Evolutionary conservation across 2,888 invertebrate genomes (phyloP).

Genomic region (Timandra comae): DNA sequence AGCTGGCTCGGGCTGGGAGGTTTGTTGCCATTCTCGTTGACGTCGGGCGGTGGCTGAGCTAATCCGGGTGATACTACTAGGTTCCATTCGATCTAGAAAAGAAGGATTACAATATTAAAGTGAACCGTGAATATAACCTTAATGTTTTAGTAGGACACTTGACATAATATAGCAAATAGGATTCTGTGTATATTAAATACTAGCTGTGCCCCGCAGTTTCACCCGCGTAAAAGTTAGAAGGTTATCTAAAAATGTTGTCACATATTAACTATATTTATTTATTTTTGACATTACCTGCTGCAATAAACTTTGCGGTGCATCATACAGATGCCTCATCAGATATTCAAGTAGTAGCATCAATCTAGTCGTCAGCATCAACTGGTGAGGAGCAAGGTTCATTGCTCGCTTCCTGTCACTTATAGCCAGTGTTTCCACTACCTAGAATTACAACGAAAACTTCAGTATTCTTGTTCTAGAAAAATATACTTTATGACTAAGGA

Average conservation of each 20-base stretch:
- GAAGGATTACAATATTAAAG: too few relatives aligned
- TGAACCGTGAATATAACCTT: too few relatives aligned
- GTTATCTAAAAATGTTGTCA: too few relatives aligned
- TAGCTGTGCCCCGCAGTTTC: too few relatives aligned
- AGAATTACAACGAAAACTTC: too few relatives aligned
- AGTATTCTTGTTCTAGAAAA: conserved; percentile 3
- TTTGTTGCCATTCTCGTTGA: conserved; percentile 37
- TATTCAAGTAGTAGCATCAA: conserved; percentile 93
- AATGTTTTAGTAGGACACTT: too few relatives aligned
- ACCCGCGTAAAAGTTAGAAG: too few relatives aligned
- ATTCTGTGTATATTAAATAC: too few relatives aligned
- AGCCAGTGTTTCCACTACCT: conserved; percentile 59
- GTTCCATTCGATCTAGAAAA: conserved; percentile 68
- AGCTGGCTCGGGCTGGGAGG: conserved; percentile 44
- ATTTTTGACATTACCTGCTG: too few relatives aligned
- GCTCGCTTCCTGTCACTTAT: conserved; percentile 60
- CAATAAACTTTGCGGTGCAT: conserved; percentile 89
- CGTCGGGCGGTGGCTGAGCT: conserved; percentile 49
- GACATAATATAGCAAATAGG: too few relatives aligned
- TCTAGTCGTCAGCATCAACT: conserved; percentile 88
- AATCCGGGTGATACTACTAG: conserved; percentile 66
- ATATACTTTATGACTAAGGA: neutral
- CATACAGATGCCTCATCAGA: conserved; percentile 95
- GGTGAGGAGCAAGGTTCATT: conserved; percentile 67
- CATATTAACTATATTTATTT: too few relatives aligned